These are phyloP conservation scores for Gorsachius magnificus DNA, from an alignment of 2,797 vertebrate species.

Conservation along the genomic window DNA sequence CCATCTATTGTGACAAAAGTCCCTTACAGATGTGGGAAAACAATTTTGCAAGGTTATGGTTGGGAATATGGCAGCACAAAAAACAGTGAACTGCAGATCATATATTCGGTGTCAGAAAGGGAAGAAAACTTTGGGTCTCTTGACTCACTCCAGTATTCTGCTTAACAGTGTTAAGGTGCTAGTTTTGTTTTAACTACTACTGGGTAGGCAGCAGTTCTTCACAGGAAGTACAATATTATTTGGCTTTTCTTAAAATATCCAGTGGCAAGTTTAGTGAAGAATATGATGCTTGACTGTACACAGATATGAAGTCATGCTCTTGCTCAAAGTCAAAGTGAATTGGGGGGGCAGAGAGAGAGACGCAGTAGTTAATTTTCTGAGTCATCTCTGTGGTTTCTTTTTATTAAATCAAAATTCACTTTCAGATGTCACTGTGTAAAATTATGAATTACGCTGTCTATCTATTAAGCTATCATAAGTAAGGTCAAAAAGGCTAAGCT, in stretches of 20 bases:
- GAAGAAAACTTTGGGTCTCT: background rate
- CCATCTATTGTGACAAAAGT: background rate
- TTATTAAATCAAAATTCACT: background rate
- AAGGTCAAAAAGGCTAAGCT: background rate
- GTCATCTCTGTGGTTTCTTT: background rate
- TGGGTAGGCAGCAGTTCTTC: background rate
- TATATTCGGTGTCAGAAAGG: background rate
- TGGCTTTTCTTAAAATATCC: constrained; percentile 31
- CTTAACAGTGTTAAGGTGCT: background rate
- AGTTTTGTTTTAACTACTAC: constrained; percentile 11
- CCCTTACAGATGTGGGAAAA: background rate
- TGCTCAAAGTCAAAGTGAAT: background rate
- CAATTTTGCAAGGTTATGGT: background rate
- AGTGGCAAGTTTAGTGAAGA: background rate
- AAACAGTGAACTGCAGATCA: background rate
- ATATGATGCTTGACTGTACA: background rate
- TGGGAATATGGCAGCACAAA: background rate
- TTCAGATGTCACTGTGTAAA: background rate
- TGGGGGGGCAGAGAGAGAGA: background rate
- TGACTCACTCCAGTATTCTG: background rate
- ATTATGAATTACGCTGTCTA: background rate
- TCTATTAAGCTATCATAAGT: background rate
- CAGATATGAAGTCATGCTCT: background rate
- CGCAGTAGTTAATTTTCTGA: background rate
- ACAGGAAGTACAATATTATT: constrained; percentile 33